phyloP scores from a whole-genome alignment of 2,888 invertebrate species.

The Spisula subtruncata region DNA sequence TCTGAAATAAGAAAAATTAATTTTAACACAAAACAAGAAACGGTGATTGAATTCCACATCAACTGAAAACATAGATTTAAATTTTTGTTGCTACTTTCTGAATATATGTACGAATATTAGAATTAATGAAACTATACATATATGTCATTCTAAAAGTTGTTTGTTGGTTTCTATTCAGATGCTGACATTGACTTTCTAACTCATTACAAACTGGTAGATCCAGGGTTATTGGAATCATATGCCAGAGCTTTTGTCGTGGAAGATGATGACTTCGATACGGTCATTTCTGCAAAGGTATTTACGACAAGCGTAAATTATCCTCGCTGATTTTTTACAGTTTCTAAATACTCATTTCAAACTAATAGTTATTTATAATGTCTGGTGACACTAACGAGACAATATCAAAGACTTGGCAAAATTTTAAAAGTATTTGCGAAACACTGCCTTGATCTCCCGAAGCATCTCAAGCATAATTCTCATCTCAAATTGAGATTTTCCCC shows the following conservation, averaged over 20 bases:
- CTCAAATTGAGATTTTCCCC: too few relatives aligned
- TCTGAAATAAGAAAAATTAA: too few relatives aligned
- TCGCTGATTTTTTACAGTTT: neutral
- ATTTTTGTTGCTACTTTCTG: too few relatives aligned
- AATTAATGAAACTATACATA: too few relatives aligned
- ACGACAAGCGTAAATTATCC: too few relatives aligned
- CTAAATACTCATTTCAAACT: neutral
- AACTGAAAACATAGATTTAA: too few relatives aligned
- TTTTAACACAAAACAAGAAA: too few relatives aligned
- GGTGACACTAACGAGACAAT: neutral
- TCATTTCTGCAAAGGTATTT: constrained; percentile 81
- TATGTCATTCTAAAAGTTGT: neutral
- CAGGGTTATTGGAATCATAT: constrained; percentile 84
- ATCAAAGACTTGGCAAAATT: neutral
- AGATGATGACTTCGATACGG: constrained; percentile 85
- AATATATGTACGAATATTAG: too few relatives aligned
- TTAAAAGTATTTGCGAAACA: too few relatives aligned
- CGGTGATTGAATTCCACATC: too few relatives aligned
- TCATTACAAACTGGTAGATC: constrained; percentile 86
- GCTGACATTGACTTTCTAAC: constrained; percentile 86
- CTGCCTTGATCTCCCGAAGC: too few relatives aligned
- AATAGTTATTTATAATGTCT: neutral
- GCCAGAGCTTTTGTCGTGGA: constrained; percentile 87
- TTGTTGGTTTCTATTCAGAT: constrained; percentile 45
- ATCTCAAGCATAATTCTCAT: too few relatives aligned